A percentile compares a stretch with the other conserved stretches of the same genome.
Conservation (phyloP, 2,888 invertebrate species). For the Pristionchus exspectatus region DNA sequence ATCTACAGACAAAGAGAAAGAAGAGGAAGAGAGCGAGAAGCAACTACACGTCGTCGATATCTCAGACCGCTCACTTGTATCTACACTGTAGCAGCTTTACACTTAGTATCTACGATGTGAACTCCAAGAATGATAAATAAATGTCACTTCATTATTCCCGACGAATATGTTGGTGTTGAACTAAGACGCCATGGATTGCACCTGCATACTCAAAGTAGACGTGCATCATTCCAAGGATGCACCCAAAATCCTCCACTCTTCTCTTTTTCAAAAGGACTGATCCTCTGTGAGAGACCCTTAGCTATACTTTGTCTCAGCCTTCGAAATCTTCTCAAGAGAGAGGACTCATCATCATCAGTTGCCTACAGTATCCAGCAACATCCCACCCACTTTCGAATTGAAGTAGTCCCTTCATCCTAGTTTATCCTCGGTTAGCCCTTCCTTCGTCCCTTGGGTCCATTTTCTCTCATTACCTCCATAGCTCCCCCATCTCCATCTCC, state of each 20-base stretch:
- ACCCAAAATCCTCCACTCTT: neutral
- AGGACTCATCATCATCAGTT: neutral
- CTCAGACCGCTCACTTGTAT: neutral
- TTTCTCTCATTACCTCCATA: slow-evolving; percentile 10
- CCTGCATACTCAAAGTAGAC: neutral
- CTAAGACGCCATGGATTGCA: neutral
- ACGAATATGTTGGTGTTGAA: too few species aligned
- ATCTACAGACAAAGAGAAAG: neutral
- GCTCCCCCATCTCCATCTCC: neutral
- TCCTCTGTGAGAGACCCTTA: slow-evolving; percentile 9
- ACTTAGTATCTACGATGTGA: neutral
- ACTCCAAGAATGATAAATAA: neutral
- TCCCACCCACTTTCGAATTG: slow-evolving; percentile 1
- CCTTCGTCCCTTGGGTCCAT: slow-evolving; percentile 20
- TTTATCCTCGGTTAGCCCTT: neutral
- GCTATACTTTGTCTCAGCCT: slow-evolving; percentile 15
- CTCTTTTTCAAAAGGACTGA: neutral
- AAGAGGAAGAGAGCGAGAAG: neutral
- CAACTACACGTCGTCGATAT: neutral
- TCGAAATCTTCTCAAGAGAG: neutral
- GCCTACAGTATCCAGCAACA: neutral
- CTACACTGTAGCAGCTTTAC: neutral
- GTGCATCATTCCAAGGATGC: neutral
- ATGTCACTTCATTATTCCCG: too few species aligned
- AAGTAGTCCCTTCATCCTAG: neutral